Percentiles rank a stretch among this genome's conserved stretches.
These are phyloP conservation scores for Spodoptera littoralis DNA, from an alignment of 2,888 invertebrate genomes.

Conservation along the genomic window DNA sequence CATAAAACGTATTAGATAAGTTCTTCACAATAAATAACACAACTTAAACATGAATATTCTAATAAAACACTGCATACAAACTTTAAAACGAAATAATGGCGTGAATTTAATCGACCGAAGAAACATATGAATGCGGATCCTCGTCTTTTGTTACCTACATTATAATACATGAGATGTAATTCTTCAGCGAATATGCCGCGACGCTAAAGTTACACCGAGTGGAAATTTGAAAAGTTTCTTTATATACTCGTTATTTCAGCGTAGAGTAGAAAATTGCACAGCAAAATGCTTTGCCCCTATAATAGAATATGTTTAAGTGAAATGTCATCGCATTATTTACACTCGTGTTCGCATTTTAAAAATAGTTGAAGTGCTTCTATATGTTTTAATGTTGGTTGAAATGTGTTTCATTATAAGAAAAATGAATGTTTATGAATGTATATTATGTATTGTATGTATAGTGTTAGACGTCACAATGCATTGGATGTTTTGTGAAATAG, in stretches of 20 bases:
- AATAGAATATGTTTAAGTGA: constrained; percentile 32
- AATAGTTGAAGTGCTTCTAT: neutral
- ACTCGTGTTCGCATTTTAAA: constrained; percentile 7
- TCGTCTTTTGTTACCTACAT: constrained; percentile 54
- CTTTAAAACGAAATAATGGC: constrained; percentile 57
- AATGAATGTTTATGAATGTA: too few species aligned
- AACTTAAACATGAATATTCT: constrained; percentile 35
- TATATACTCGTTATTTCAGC: constrained; percentile 48
- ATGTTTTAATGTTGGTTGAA: too few species aligned
- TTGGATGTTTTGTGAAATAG: too few species aligned
- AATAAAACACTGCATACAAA: constrained; percentile 56
- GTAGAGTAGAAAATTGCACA: constrained; percentile 39
- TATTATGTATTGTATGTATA: too few species aligned
- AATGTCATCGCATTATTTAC: constrained; percentile 25
- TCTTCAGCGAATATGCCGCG: constrained; percentile 53
- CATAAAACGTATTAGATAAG: constrained; percentile 5
- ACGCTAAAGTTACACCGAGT: constrained; percentile 50
- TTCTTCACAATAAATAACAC: constrained; percentile 18
- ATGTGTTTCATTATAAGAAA: too few species aligned
- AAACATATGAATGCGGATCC: constrained; percentile 59
- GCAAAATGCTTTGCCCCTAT: constrained; percentile 22
- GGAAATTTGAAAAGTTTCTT: constrained; percentile 61
- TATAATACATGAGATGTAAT: constrained; percentile 61
- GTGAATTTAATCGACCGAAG: constrained; percentile 61
- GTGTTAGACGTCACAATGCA: too few species aligned